Base-by-base conservation (phyloP, 1,140 invertebrate species). In the Aphelenchoides besseyi region DNA sequence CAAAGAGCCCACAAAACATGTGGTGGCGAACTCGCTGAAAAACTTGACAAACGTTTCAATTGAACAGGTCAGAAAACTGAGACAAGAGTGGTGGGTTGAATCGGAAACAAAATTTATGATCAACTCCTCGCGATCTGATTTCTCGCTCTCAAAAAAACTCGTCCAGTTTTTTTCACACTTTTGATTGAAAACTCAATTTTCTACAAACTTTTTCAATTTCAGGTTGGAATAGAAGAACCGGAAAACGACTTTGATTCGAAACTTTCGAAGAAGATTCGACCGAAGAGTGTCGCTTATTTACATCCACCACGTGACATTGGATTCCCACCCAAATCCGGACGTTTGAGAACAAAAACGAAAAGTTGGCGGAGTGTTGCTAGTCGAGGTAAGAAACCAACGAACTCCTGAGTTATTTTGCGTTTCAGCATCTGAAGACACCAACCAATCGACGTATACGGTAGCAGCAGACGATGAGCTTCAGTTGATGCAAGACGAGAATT, bases 281-380 rank as follows among this genome's bases (percentile, higher is more conserved):
- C 63, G 32, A 66, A 66, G 63, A 66, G 63, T 30, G n/a, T 66
- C 30, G 63, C 30, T 23, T 36, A 66, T 32, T 37, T 66, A 16
- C 26, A 33, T 29, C n/a, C n/a, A n/a, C 63, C 63, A 53, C 16
- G 63, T 8, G 63, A 66, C 30, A 12, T 66, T 16, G 30, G 30
- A n/a, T 61, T 61, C 41, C 41, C 41, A 29, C 59, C 32, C 8
- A 66, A 66, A 37, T 28, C 55, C 18, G 26, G 16, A n/a, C 63
- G 63, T 12, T 3, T 66, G 63, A 37, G 29, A 8, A n/a, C n/a
- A 23, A 66, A 66, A 37, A 37, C 36, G 1, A 66, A 66, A 29
- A 70, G 69, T 41, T 70, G 66, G 67, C 32, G 69, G 18, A 73
- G 52, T 69, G 69, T 70, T 69, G 69, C 70, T 26, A 73, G 69